Conservation (phyloP, 2,113 vertebrate genomes). For the Dromas ardeola region DNA sequence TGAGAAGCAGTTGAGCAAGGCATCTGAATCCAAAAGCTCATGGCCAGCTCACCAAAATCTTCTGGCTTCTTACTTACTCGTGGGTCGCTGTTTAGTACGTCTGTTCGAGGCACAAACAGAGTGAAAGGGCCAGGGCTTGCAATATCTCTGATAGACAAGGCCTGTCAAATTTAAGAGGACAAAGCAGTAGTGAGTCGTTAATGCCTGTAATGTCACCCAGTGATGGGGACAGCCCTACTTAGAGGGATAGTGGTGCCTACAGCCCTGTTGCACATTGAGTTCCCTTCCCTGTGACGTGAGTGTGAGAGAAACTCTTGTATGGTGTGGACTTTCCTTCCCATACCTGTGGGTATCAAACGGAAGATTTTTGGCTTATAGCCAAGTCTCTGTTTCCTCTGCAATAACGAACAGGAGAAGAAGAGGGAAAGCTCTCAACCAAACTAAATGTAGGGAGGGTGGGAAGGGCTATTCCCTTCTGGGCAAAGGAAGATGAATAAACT, state of each 20-base stretch:
- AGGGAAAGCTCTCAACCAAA: not conserved
- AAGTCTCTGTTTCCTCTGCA: not conserved
- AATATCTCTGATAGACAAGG: conserved; percentile 68
- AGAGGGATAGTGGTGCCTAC: not conserved
- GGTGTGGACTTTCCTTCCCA: not conserved
- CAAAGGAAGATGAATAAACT: not conserved
- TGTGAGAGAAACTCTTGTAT: not conserved
- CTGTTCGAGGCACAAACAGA: conserved; percentile 76
- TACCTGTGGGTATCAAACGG: fast-evolving
- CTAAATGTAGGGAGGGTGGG: not conserved
- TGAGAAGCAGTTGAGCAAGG: not conserved
- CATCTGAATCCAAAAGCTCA: not conserved
- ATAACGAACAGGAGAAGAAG: not conserved
- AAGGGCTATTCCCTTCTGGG: not conserved
- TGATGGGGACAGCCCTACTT: not conserved
- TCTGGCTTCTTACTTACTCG: conserved; percentile 55
- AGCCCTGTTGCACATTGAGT: fast-evolving
- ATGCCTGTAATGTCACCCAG: fast-evolving
- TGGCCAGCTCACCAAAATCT: not conserved
- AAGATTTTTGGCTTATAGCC: not conserved
- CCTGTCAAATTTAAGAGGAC: conserved; percentile 66
- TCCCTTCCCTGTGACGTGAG: not conserved
- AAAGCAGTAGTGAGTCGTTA: not conserved
- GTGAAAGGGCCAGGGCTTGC: conserved; percentile 85
- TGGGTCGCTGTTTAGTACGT: conserved; percentile 35